Evolutionary conservation across 2,113 vertebrate species (phyloP), one percentile per base, ranked within the genome.

Genomic region (Cebidichthys violaceus): DNA sequence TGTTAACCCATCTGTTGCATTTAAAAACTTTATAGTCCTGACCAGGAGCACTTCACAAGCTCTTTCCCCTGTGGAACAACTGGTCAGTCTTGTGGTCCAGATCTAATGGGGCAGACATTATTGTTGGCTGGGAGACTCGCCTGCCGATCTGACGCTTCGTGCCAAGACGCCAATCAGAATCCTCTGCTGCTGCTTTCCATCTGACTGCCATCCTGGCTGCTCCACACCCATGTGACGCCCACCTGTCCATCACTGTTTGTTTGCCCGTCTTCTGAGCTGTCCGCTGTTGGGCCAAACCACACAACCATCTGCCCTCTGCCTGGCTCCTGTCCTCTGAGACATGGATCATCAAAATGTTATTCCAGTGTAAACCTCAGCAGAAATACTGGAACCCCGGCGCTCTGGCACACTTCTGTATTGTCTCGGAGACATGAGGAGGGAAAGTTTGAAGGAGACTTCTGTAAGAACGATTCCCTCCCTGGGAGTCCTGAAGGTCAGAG

Each of bases 161-260:
- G 92, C 91, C 89, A 92, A 89, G 75, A 88, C 88, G 90, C 84
- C 86, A 88, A 67, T 89, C 85, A 62, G 81, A 83, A 77, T 79
- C 79, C 66, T 90, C 66, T 6, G 66, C 79, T 82, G 65, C 79
- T 76, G 83, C 85, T 88, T 71, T 88, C 81, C 85, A 55, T 84
- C 77, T 85, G 85, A 85, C 87, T 81, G 83, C 84, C 90, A 77
- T 59, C 33, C 82, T 69, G 75, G 86, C 83, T 18, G 45, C 75
- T 64, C 39, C 22, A 9, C 70, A 31, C 85, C 74, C 80, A 10
- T 62, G 67, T 50, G 82, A 90, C 60, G 85, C 81, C 89, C 91
- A 92, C 87, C 92, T 93, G 91, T 89, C 91, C 69, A n/a, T 91
- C 91, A 87, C 75, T 59, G 75, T 89, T 90, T 91, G 87, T 87